A percentile compares a stretch with the other conserved stretches of the same genome.
Evolutionary conservation across 1,140 invertebrate genomes (phyloP).

Genomic region (Camponotus pennsylvanicus): DNA sequence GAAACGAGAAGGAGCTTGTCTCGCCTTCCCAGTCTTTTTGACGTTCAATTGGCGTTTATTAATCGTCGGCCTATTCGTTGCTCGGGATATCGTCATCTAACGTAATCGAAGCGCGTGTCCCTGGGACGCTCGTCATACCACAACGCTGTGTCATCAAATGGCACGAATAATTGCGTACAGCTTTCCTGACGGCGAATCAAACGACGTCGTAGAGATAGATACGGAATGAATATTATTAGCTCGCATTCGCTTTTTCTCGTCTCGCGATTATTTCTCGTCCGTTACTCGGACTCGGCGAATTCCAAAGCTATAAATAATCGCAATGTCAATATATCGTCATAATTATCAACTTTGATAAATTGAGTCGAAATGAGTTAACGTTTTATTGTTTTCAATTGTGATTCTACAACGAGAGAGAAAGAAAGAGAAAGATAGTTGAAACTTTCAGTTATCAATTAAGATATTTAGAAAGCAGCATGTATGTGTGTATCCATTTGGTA

Average conservation of each 20-base stretch:
- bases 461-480: not conserved
- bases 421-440: not conserved
- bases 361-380: not conserved
- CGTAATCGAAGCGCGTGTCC: not conserved
- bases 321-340: not conserved
- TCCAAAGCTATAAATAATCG: not conserved
- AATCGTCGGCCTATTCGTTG: slow-evolving; percentile 44
- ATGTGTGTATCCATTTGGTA: not conserved
- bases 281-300: not conserved
- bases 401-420: not conserved
- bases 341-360: not conserved
- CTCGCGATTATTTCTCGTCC: not conserved
- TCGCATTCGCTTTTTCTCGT: not conserved
- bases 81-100: slow-evolving; percentile 5
- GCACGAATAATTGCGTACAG: not conserved
- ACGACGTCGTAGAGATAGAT: not conserved
- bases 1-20: not conserved
- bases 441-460: not conserved
- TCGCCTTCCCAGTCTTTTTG: not conserved
- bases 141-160: slow-evolving; percentile 28
- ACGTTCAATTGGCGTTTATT: slow-evolving; percentile 9
- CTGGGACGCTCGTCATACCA: not conserved
- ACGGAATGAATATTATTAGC: not conserved
- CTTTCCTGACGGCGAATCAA: slow-evolving; percentile 6
- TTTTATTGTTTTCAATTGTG: not conserved